Conservation (phyloP, 2,113 vertebrate species). For the Brachyhypopomus gauderio region DNA sequence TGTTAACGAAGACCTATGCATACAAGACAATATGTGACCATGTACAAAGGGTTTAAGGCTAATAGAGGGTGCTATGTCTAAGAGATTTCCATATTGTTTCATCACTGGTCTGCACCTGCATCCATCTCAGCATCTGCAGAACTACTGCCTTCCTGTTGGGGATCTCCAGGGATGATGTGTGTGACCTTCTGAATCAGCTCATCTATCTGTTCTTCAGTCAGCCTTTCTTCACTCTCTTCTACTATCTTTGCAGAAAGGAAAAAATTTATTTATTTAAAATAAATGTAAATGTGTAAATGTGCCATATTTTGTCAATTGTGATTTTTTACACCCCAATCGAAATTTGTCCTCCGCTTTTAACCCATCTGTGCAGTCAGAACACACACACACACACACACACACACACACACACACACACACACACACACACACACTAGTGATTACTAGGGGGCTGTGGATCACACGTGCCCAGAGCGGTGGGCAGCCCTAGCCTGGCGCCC, state of each 20-base stretch:
- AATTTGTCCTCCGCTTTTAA: no score
- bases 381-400: no score
- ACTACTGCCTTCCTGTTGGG: conserved; percentile 65
- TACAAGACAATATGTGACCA: background rate
- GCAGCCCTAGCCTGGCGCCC: no score
- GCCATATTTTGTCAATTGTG: no score
- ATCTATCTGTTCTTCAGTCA: conserved; percentile 82
- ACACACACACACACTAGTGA: no score
- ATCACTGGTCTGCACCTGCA: conserved; percentile 47
- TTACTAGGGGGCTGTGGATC: no score
- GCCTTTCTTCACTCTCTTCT: conserved; percentile 80
- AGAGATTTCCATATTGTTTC: background rate
- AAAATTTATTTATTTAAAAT: background rate
- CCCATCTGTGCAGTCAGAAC: no score
- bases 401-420: no score
- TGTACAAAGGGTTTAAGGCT: background rate
- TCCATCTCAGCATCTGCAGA: conserved; percentile 64
- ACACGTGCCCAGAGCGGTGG: no score
- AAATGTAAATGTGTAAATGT: no score
- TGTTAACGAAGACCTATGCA: background rate
- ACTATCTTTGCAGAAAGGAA: conserved; percentile 70
- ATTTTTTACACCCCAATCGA: no score
- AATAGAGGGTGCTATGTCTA: background rate
- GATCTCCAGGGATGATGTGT: conserved; percentile 72
- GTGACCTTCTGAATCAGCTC: conserved; percentile 76